A percentile compares a stretch with the other conserved stretches of the same genome.
These are phyloP conservation scores for Drosophila helvetica DNA, from an alignment of 2,888 invertebrate genomes.

Conservation along the genomic window DNA sequence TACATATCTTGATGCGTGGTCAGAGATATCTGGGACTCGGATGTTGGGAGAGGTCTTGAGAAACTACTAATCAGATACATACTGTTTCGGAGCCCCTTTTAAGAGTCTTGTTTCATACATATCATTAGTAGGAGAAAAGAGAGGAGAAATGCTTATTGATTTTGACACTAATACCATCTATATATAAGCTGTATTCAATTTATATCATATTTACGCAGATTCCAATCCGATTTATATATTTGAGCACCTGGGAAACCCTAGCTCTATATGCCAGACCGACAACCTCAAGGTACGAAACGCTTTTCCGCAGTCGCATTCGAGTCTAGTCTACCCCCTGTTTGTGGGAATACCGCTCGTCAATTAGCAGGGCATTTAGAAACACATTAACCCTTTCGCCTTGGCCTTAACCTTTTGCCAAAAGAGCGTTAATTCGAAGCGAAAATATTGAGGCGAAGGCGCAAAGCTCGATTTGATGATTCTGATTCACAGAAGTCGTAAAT, in stretches of 20 bases:
- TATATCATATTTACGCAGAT: no score
- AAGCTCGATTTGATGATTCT: constrained; percentile 36
- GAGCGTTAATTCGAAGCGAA: constrained; percentile 62
- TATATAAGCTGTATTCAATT: no score
- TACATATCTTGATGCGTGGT: constrained; percentile 11
- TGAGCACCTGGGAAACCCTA: not conserved
- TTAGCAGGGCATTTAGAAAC: constrained; percentile 72
- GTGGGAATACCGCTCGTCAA: constrained; percentile 51
- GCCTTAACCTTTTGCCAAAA: constrained; percentile 64
- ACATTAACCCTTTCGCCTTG: constrained; percentile 71
- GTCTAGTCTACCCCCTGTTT: constrained; percentile 26
- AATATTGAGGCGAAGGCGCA: constrained; percentile 50
- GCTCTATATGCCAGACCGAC: not conserved
- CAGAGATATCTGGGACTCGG: not conserved
- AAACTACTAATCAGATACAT: not conserved
- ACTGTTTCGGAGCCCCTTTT: not conserved
- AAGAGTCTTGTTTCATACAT: not conserved
- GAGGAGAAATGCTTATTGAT: not conserved
- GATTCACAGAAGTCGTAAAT: constrained; percentile 62
- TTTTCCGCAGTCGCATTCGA: not conserved
- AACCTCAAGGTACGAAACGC: not conserved
- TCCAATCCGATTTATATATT: no score
- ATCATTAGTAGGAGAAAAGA: not conserved
- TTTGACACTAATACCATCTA: no score
- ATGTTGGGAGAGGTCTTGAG: not conserved